Base-by-base conservation (phyloP, 2,888 invertebrate genomes). In the Heliothis peltigera region DNA sequence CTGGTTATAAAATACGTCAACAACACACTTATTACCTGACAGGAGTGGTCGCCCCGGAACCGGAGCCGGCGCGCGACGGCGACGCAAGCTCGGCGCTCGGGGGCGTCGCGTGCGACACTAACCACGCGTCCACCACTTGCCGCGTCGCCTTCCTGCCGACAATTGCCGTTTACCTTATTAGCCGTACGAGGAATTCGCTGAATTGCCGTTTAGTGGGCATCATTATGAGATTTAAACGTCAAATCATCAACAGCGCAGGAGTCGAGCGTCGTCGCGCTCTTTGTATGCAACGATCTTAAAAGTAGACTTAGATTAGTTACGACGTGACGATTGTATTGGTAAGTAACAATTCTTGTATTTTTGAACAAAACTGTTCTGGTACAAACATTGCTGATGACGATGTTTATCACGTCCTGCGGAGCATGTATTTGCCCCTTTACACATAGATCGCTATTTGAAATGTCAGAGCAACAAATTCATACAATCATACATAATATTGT, bases 41-140 rank as follows among this genome's bases (percentile, higher is more conserved):
- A 54, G 99, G 99, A 61, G 99, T 99, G 73, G 98, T 98, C 58
- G 98, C 98, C 6, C 98, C 98, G 0, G 98, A 98, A 44, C 97
- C 97, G 3, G 98, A 98, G 65, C 97, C 97, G 43, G 97, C 96
- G 66, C 96, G 95, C 60, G 97, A 96, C 64, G 96, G 96, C 17
- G 91, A 95, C 81, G 92, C 94, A 69, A 91, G 95, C 90, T 92
- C 95, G 22, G 95, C 96, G 64, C 96, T 96, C 2, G 96, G 96
- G 75, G 97, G 97, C 61, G 97, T 97, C 78, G 98, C 97, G 92
- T 98, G 98, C 8, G 98, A 97, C 76, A 98, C 97, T 84, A 99
- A 95, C 99, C 99, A 99, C 80, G 97, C 97, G 92, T 99, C 98
- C 83, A 99, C 98, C 88, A 98, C 97, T 88, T 98, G 98, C 80